Percentiles rank a stretch among this genome's conserved stretches.
phyloP scores from a whole-genome alignment of 2,888 invertebrate species.

The Dione vanillae region DNA sequence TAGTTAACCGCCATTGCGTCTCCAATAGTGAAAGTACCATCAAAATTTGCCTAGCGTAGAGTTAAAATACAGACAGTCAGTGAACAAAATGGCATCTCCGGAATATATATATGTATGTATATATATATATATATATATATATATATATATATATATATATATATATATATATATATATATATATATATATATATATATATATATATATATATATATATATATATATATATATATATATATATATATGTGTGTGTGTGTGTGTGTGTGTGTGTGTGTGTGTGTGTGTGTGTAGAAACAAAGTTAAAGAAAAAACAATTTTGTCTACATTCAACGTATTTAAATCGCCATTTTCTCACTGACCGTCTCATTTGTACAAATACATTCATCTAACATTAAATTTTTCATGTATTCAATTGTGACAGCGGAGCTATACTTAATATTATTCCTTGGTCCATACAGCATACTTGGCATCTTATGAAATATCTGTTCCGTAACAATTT shows the following conservation, averaged over 20 bases:
- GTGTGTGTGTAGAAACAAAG: no score
- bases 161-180: no score
- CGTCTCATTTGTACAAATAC: slow-evolving; percentile 1
- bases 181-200: no score
- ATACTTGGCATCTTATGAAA: slow-evolving; percentile 80
- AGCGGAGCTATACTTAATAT: slow-evolving; percentile 78
- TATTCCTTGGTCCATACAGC: slow-evolving; percentile 81
- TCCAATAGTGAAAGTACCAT: slow-evolving; percentile 21
- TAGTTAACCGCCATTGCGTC: slow-evolving; percentile 15
- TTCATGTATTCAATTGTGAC: slow-evolving; percentile 52
- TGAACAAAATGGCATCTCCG: slow-evolving; percentile 29
- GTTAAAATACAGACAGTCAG: slow-evolving; percentile 60
- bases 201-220: no score
- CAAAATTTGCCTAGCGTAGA: slow-evolving; percentile 21
- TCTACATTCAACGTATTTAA: background rate
- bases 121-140: no score
- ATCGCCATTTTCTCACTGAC: background rate
- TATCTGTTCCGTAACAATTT: slow-evolving; percentile 56
- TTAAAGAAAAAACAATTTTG: no score
- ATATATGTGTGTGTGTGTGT: no score
- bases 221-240: no score
- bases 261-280: no score
- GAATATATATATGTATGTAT: background rate
- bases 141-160: no score
- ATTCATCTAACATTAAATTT: slow-evolving; percentile 8